Evolutionary conservation across 2,113 vertebrate genomes (phyloP).

Genomic region (Oreocharis arfaki): DNA sequence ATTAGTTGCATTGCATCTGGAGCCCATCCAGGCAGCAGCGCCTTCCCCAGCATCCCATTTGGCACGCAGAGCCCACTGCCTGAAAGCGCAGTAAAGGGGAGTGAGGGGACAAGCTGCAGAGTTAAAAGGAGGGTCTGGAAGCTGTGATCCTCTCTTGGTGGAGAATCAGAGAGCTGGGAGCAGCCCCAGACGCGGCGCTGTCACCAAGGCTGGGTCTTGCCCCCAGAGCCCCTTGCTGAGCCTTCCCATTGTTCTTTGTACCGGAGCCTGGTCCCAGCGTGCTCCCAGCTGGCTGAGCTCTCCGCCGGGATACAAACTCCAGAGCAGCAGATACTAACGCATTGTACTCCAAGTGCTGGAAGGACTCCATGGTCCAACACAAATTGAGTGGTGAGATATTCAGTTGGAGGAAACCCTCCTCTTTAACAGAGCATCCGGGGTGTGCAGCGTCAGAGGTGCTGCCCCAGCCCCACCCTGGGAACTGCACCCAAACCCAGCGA

Average conservation of each 20-base stretch:
- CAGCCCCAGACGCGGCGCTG: background rate
- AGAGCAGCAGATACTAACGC: constrained; percentile 23
- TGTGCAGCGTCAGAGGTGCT: fast-evolving
- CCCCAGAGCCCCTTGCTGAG: background rate
- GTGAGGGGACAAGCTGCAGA: background rate
- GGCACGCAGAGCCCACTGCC: background rate
- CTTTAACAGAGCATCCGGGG: fast-evolving
- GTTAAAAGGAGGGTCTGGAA: constrained; percentile 39
- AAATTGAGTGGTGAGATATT: background rate
- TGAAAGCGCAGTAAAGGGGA: fast-evolving
- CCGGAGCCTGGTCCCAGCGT: background rate
- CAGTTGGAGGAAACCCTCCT: background rate
- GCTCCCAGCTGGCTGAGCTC: constrained; percentile 37
- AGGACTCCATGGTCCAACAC: background rate
- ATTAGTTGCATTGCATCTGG: constrained; percentile 26
- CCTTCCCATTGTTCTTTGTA: constrained; percentile 10
- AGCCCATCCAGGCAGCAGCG: constrained; percentile 40
- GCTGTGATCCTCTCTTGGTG: constrained; percentile 8
- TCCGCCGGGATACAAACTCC: background rate
- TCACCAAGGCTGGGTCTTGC: background rate
- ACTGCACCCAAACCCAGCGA: background rate
- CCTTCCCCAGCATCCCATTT: constrained; percentile 26
- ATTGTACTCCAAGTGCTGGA: background rate
- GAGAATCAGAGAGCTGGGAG: background rate
- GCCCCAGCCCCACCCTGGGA: background rate